A percentile compares a stretch with the other conserved stretches of the same genome.
phyloP scores from a whole-genome alignment of 2,113 vertebrate species.

The Arvicanthis niloticus region DNA sequence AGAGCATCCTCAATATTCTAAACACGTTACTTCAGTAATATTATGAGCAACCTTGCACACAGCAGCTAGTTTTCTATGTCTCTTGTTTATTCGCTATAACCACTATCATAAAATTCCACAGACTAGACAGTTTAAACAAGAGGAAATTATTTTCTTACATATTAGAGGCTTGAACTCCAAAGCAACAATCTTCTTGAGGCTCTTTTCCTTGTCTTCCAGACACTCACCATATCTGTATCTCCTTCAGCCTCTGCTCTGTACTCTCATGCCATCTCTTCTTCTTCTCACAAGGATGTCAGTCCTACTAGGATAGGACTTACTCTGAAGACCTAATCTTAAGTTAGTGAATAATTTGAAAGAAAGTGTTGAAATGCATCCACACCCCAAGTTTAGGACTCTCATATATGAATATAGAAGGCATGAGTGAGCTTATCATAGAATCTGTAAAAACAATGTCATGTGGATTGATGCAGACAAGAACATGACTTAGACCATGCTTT shows the following conservation, averaged over 20 bases:
- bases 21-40: background rate
- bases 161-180: conserved; percentile 38
- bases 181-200: background rate
- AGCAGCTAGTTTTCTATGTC: background rate
- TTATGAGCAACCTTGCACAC: background rate
- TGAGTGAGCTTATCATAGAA: background rate
- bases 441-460: background rate
- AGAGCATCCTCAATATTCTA: background rate
- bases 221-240: background rate
- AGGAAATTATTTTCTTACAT: conserved; percentile 19
- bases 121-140: background rate
- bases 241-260: background rate
- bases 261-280: background rate
- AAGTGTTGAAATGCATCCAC: conserved; percentile 18
- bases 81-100: background rate
- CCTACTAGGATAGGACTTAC: background rate
- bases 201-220: background rate
- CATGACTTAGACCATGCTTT: conserved; percentile 49
- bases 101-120: background rate
- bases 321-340: background rate
- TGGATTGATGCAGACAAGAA: background rate
- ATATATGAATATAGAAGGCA: background rate
- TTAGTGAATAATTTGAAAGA: conserved; percentile 7
- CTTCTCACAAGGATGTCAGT: background rate
- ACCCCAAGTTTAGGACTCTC: background rate